These are phyloP conservation scores for Alectura lathami DNA, from an alignment of 2,113 vertebrate species.

Conservation along the genomic window DNA sequence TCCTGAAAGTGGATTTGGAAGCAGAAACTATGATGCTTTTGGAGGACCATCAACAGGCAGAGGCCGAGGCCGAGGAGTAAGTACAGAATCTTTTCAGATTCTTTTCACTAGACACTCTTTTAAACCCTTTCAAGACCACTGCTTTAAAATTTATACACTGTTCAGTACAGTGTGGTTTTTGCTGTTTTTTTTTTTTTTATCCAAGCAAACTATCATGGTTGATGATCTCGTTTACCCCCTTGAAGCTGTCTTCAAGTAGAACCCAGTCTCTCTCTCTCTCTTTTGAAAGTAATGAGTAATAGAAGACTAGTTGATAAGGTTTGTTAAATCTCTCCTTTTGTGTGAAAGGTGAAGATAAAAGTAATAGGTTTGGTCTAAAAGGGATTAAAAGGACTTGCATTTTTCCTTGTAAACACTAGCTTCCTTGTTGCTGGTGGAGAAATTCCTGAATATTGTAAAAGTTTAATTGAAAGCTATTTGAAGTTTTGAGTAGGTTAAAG, in stretches of 20 bases:
- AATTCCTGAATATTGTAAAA: constrained; percentile 75
- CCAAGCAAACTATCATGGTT: constrained; percentile 67
- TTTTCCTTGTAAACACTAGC: constrained; percentile 80
- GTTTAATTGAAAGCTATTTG: constrained; percentile 73
- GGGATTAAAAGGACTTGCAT: constrained; percentile 84
- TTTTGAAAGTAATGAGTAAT: constrained; percentile 71
- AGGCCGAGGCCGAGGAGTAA: constrained; percentile 91
- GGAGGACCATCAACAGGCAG: constrained; percentile 87
- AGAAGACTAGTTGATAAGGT: constrained; percentile 75
- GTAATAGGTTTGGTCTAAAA: constrained; percentile 84
- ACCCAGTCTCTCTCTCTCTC: constrained; percentile 60
- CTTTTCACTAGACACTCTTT: constrained; percentile 89
- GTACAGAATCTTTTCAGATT: constrained; percentile 91
- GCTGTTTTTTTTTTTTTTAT: constrained; percentile 7
- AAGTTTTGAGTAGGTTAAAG: constrained; percentile 85
- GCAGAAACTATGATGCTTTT: constrained; percentile 89
- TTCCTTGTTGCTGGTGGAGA: constrained; percentile 76
- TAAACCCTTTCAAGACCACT: constrained; percentile 87
- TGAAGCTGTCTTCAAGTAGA: constrained; percentile 73
- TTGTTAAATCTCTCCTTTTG: constrained; percentile 77
- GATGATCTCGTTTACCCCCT: constrained; percentile 63
- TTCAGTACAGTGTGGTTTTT: constrained; percentile 73
- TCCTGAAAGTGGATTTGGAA: constrained; percentile 86
- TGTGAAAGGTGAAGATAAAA: constrained; percentile 78
- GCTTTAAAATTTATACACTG: constrained; percentile 78